Conservation (phyloP, 2,113 vertebrate species). For the Sphaerodactylus townsendi region DNA sequence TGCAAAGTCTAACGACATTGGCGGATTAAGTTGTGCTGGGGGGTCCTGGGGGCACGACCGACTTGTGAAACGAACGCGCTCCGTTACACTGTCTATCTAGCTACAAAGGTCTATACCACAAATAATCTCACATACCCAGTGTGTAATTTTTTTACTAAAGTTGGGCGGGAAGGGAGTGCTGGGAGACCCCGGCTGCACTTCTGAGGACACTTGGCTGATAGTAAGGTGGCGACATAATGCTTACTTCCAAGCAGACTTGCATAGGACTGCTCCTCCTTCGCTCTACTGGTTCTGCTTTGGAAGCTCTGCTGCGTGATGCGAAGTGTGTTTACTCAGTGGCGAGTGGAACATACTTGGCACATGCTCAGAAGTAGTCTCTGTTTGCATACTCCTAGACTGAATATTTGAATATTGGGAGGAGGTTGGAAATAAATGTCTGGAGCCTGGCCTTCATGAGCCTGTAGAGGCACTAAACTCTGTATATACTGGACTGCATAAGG, state of each 20-base stretch:
- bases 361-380: not conserved
- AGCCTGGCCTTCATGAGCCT: not conserved
- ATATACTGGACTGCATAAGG: not conserved
- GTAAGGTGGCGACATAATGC: too few species aligned
- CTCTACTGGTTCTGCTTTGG: not conserved
- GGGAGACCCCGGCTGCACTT: too few species aligned
- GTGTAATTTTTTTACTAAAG: too few species aligned
- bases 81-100: not conserved
- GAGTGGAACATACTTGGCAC: not conserved
- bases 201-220: too few species aligned
- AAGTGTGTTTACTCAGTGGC: not conserved
- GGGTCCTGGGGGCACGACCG: not conserved
- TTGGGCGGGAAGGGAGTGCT: too few species aligned
- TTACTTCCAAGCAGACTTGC: not conserved
- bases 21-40: too few species aligned
- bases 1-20: too few species aligned
- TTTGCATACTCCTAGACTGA: not conserved
- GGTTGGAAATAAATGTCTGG: not conserved
- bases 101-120: not conserved
- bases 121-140: not conserved
- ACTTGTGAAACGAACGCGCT: not conserved
- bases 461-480: not conserved
- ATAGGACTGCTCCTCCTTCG: too few species aligned
- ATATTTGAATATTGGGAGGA: too few species aligned
- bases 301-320: not conserved